These are phyloP conservation scores for Capitella teleta DNA, from an alignment of 1,140 invertebrate species.

Conservation along the genomic window DNA sequence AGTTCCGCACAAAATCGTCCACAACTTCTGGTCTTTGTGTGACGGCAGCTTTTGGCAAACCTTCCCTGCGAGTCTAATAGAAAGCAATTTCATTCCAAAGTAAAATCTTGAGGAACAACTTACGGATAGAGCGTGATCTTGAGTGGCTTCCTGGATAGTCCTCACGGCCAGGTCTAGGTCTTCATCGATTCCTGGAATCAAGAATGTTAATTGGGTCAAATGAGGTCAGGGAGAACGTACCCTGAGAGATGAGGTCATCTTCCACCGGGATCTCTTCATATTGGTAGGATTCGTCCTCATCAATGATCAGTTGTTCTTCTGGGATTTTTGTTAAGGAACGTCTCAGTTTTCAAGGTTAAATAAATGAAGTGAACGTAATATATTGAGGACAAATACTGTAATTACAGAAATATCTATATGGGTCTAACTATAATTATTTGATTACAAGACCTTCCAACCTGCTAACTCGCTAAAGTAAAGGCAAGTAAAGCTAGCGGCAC, in stretches of 20 bases:
- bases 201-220: slow-evolving; percentile 7
- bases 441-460: too few relatives aligned
- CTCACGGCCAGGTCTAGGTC: slow-evolving; percentile 28
- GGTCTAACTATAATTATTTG: too few relatives aligned
- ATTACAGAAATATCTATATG: background rate
- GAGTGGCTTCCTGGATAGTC: slow-evolving; percentile 22
- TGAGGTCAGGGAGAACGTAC: slow-evolving; percentile 13
- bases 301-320: slow-evolving; percentile 17
- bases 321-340: background rate
- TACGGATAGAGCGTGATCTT: slow-evolving; percentile 26
- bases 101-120: background rate
- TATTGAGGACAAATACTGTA: background rate
- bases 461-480: too few relatives aligned
- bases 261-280: slow-evolving; percentile 34
- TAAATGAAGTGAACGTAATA: background rate
- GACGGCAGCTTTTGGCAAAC: background rate
- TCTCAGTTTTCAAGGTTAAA: background rate
- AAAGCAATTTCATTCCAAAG: background rate
- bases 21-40: slow-evolving; percentile 34
- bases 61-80: background rate
- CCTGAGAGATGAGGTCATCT: slow-evolving; percentile 27
- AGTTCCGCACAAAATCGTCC: slow-evolving; percentile 43
- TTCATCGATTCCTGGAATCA: slow-evolving; percentile 18
- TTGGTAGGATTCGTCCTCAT: slow-evolving; percentile 26
- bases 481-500: too few relatives aligned